phyloP scores from a whole-genome alignment of 1,140 invertebrate genomes.

The Nasonia longicornis region DNA sequence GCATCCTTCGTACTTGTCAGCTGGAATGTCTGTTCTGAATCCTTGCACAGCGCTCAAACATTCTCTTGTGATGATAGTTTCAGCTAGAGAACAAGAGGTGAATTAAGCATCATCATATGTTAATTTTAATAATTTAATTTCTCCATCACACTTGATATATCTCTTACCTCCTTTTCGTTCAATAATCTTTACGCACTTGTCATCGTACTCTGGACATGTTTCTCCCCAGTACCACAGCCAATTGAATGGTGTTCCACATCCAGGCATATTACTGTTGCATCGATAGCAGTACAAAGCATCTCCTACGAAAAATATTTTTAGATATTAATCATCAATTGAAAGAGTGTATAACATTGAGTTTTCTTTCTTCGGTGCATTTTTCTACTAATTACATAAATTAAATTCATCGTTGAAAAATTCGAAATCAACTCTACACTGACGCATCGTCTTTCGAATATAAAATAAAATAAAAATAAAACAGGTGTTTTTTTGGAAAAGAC shows the following conservation, averaged over 20 bases:
- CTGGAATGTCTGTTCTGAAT: constrained; percentile 88
- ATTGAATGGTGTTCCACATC: constrained; percentile 87
- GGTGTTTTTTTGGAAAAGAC: neutral
- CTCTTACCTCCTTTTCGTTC: constrained; percentile 86
- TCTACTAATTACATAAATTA: neutral
- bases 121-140: neutral
- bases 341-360: too few relatives aligned
- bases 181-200: constrained; percentile 92
- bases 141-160: constrained; percentile 1
- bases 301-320: neutral
- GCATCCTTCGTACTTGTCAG: constrained; percentile 92
- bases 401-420: neutral
- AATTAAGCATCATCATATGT: neutral
- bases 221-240: constrained; percentile 84
- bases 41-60: constrained; percentile 85
- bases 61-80: constrained; percentile 84
- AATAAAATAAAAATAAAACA: neutral
- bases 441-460: neutral
- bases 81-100: constrained; percentile 71
- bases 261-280: constrained; percentile 89
- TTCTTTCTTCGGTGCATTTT: too few relatives aligned
- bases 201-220: constrained; percentile 83
- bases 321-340: neutral
- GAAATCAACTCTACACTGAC: neutral
- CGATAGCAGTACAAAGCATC: constrained; percentile 83